Base-by-base conservation (phyloP, 2,888 invertebrate species). In the Cenopis cana region DNA sequence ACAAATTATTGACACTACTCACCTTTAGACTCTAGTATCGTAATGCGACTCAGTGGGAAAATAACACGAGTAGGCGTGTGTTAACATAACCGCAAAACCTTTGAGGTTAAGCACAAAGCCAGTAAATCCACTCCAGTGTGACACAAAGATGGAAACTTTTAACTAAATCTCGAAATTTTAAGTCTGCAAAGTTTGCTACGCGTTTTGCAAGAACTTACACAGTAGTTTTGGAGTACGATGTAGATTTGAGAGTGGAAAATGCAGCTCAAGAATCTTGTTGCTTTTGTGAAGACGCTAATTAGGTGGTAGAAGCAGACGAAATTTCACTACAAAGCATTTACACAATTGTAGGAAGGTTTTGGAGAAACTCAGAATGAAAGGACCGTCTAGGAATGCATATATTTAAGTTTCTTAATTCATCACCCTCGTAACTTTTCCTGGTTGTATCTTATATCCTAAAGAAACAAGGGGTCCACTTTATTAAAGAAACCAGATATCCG, bases 21-120 rank as follows among this genome's bases (percentile, higher is more conserved):
- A 20, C 33, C 33, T 20, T 52, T 54, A 20, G 10, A 20, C 18
- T 62, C 49, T 64, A 64, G 52, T 36, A 29, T n/a, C 11, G 50
- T 59, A 65, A 65, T 65, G 52, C 65, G 52, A 57, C 33, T 20
- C 70, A 54, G 33, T 59, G 36, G 50, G 59, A 59, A 50, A 62
- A 59, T 59, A 18, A 20, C 20, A 29, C 20, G 29, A n/a, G 71
- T 71, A 61, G 71, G 71, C 50, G 67, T 55, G 49, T 73, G 65
- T 73, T 73, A 52, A 36, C 54, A 66, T 73, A 69, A 73, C 73
- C 73, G 73, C 73, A 69, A 73, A 69, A 65, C 38, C 36, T 65
- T 52, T 55, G 72, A 72, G 69, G 69, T 73, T 72, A 60, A 73
- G 64, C 11, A 65, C 66, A 54, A 65, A 65, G 49, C 55, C 55